These are phyloP conservation scores for Tylochromis polylepis DNA, from an alignment of 2,113 vertebrate species.

Conservation along the genomic window DNA sequence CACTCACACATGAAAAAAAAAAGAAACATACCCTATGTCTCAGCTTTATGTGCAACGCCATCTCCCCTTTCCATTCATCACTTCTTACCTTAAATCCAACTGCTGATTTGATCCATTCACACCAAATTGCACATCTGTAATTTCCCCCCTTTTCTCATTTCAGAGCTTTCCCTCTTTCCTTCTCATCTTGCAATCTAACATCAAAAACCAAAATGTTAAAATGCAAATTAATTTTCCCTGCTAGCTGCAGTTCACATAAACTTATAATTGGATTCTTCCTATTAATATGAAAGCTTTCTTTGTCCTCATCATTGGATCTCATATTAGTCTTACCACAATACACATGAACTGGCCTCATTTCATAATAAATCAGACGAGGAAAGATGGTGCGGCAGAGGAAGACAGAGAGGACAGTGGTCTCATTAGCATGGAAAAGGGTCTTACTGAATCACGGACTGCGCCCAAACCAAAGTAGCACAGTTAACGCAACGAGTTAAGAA, in stretches of 20 bases:
- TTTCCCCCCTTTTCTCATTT: conserved; percentile 12
- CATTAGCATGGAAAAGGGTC: conserved; percentile 79
- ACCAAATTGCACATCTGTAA: conserved; percentile 32
- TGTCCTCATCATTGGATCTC: conserved; percentile 55
- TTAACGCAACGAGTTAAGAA: conserved; percentile 87
- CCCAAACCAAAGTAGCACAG: conserved; percentile 80
- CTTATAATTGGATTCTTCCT: conserved; percentile 75
- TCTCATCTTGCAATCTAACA: conserved; percentile 62
- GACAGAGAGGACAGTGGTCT: conserved; percentile 69
- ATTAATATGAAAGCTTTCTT: conserved; percentile 65
- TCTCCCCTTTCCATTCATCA: not conserved
- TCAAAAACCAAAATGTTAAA: conserved; percentile 67
- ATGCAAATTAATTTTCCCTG: conserved; percentile 62
- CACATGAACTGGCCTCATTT: conserved; percentile 35
- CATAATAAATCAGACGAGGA: not conserved
- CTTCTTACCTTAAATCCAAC: conserved; percentile 1
- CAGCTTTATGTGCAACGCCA: not conserved
- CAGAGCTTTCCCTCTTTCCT: conserved; percentile 1
- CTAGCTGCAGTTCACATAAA: conserved; percentile 56
- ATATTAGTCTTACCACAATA: conserved; percentile 16
- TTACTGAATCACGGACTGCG: conserved; percentile 82
- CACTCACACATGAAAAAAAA: not conserved
- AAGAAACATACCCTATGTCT: not conserved
- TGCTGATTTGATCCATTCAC: conserved; percentile 16
- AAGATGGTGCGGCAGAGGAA: not conserved